These are phyloP conservation scores for Vombatus ursinus DNA, from an alignment of 2,113 vertebrate genomes.

Conservation along the genomic window DNA sequence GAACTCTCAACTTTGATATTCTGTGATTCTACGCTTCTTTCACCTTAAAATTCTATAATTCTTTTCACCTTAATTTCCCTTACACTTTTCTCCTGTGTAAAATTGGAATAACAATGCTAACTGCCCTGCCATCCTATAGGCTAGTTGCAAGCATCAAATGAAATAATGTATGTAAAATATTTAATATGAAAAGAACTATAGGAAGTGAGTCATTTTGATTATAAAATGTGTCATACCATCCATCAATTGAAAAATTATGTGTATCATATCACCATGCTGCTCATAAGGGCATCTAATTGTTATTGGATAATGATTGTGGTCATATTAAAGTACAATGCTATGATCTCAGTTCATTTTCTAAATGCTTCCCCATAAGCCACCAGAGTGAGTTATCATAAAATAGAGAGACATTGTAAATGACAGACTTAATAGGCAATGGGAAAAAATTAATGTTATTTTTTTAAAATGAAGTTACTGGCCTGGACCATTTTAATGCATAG, in stretches of 20 bases:
- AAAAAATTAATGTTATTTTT: constrained; percentile 32
- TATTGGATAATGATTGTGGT: not conserved
- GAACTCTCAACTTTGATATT: not conserved
- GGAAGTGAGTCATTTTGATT: not conserved
- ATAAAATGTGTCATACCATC: not conserved
- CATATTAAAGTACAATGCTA: not conserved
- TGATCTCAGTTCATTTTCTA: constrained; percentile 39
- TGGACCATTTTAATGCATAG: not conserved
- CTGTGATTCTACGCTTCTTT: too few species aligned
- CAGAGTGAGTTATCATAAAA: constrained; percentile 29
- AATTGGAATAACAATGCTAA: not conserved
- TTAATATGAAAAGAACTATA: not conserved
- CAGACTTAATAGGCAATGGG: constrained; percentile 32
- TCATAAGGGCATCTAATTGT: constrained; percentile 4
- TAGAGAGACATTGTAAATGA: constrained; percentile 44
- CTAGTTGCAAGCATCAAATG: not conserved
- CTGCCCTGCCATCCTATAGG: not conserved
- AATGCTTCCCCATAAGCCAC: not conserved
- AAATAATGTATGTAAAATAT: not conserved
- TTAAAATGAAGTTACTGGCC: constrained; percentile 48
- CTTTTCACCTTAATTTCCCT: not conserved
- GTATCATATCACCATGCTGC: not conserved
- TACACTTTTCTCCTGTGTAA: not conserved
- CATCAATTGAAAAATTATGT: not conserved
- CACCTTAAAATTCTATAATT: not conserved